These are phyloP conservation scores for Xiphorhynchus erythropygius DNA, from an alignment of 2,797 vertebrate genomes.

Conservation along the genomic window DNA sequence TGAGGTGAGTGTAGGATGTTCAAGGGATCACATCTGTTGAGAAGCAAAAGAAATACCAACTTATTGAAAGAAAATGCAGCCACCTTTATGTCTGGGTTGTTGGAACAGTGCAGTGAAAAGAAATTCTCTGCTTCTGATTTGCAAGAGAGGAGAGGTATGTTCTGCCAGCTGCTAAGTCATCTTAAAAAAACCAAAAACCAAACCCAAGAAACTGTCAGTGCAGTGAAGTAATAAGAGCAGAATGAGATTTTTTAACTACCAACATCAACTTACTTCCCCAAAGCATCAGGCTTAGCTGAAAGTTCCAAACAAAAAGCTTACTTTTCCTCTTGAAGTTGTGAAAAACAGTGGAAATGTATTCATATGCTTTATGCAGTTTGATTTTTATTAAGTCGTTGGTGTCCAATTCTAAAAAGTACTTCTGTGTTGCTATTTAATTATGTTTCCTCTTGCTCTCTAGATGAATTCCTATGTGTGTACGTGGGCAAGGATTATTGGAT, in stretches of 20 bases:
- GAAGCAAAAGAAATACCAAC: not conserved
- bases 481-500: not conserved
- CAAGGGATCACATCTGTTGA: not conserved
- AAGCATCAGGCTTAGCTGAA: not conserved
- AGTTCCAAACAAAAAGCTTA: not conserved
- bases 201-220: not conserved
- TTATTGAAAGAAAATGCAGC: not conserved
- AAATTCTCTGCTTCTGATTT: not conserved
- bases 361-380: not conserved
- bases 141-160: not conserved
- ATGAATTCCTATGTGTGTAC: not conserved
- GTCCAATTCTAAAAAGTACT: not conserved
- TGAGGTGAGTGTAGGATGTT: not conserved
- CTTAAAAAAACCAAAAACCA: not conserved
- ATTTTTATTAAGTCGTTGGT: not conserved
- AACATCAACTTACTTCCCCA: not conserved
- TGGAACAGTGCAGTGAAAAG: not conserved
- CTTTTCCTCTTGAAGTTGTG: not conserved
- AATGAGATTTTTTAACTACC: not conserved
- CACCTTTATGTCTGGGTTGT: not conserved
- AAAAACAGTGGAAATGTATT: not conserved
- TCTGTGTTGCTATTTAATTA: not conserved
- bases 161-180: conserved; percentile 4
- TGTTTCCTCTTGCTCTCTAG: not conserved
- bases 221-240: not conserved